phyloP scores from a whole-genome alignment of 1,140 invertebrate species.

The Saccostrea cuccullata region DNA sequence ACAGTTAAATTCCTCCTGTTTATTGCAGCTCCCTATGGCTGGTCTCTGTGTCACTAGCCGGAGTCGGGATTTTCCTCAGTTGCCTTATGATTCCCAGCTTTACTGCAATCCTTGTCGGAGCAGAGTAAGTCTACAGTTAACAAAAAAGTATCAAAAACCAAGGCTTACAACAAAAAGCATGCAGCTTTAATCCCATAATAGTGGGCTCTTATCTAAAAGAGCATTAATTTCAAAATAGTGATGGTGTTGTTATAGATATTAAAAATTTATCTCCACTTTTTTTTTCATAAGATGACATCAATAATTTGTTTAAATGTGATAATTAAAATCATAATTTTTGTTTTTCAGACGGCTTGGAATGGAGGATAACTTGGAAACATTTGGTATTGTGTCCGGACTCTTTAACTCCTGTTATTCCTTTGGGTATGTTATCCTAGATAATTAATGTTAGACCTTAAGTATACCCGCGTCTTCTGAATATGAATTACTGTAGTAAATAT shows the following conservation, averaged over 20 bases:
- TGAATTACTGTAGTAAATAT: no score
- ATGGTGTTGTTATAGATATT: no score
- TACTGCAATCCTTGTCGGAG: slow-evolving; percentile 57
- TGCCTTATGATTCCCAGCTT: slow-evolving; percentile 60
- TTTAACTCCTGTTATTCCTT: slow-evolving; percentile 69
- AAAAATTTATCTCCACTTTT: no score
- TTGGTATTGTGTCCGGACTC: slow-evolving; percentile 68
- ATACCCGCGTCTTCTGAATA: no score
- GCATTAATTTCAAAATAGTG: no score
- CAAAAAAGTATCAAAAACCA: neutral
- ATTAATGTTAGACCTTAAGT: no score
- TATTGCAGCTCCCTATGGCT: slow-evolving; percentile 63
- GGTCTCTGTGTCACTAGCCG: slow-evolving; percentile 53
- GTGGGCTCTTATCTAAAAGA: no score
- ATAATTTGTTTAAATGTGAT: no score
- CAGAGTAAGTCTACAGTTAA: slow-evolving; percentile 57
- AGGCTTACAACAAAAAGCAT: no score
- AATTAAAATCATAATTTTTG: no score
- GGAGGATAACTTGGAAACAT: slow-evolving; percentile 66
- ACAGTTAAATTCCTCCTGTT: neutral
- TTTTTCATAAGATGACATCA: no score
- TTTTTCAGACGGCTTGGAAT: slow-evolving; percentile 65
- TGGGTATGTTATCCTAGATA: slow-evolving; percentile 63
- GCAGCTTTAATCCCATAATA: no score
- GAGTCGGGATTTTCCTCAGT: slow-evolving; percentile 62